Percentiles rank a stretch among this genome's conserved stretches.
Conservation (phyloP, 1,140 invertebrate species). For the Heliconius himera region DNA sequence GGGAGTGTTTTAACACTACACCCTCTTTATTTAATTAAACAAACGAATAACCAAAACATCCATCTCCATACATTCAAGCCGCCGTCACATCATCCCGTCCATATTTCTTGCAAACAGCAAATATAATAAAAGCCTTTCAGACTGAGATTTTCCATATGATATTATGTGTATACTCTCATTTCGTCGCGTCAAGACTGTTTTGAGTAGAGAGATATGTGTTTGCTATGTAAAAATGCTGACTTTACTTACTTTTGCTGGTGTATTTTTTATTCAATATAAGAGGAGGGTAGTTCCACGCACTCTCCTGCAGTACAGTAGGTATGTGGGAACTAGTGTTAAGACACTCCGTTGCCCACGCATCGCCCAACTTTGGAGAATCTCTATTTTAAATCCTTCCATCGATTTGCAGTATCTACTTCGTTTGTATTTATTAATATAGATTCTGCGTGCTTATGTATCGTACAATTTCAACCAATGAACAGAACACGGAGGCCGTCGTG, state of each 20-base stretch:
- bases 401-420: no score
- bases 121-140: slow-evolving; percentile 63
- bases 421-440: no score
- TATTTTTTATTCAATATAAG: no score
- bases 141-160: slow-evolving; percentile 44
- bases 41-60: slow-evolving; percentile 16
- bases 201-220: neutral
- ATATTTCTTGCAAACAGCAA: slow-evolving; percentile 68
- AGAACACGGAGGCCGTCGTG: no score
- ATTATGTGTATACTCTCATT: slow-evolving; percentile 32
- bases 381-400: no score
- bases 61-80: slow-evolving; percentile 39
- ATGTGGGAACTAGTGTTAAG: no score
- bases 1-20: neutral
- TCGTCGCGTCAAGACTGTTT: slow-evolving; percentile 23
- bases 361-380: no score
- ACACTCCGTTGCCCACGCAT: no score
- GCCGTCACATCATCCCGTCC: slow-evolving; percentile 52
- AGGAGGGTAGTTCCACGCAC: no score
- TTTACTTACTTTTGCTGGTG: neutral
- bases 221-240: neutral
- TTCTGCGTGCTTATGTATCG: no score
- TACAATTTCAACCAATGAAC: no score
- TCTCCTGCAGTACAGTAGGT: no score
- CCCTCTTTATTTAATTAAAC: neutral